Percentiles rank a stretch among this genome's conserved stretches.
Conservation (phyloP, 2,888 invertebrate genomes). For the Baccha elongata region DNA sequence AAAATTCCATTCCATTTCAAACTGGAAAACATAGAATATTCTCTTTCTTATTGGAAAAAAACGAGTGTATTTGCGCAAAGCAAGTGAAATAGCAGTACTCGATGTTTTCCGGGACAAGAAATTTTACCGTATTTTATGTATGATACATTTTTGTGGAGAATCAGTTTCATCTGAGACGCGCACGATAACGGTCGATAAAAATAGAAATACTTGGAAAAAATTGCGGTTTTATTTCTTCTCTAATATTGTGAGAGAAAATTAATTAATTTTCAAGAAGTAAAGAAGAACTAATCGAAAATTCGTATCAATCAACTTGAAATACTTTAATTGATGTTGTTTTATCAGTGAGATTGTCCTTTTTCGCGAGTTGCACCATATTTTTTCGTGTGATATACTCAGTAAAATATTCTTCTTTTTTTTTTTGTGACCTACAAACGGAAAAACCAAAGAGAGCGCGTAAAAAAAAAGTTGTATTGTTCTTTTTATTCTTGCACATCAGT, state of each 20-base stretch:
- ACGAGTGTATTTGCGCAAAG: slow-evolving; percentile 22
- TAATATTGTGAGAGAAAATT: slow-evolving; percentile 8
- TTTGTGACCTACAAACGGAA: slow-evolving; percentile 66
- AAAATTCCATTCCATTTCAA: slow-evolving; percentile 34
- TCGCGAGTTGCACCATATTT: slow-evolving; percentile 16
- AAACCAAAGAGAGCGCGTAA: slow-evolving; percentile 63
- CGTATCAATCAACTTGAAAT: neutral
- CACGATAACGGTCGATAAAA: slow-evolving; percentile 80
- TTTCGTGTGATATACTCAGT: slow-evolving; percentile 55
- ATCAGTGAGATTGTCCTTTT: slow-evolving; percentile 24
- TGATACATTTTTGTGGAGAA: slow-evolving; percentile 76
- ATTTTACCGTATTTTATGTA: slow-evolving; percentile 76
- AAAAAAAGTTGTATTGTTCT: slow-evolving; percentile 23
- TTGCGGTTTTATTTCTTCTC: slow-evolving; percentile 39
- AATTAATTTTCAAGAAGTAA: neutral
- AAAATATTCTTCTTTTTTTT: slow-evolving; percentile 27
- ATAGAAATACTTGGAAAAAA: slow-evolving; percentile 22
- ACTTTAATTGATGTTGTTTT: slow-evolving; percentile 4
- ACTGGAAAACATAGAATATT: slow-evolving; percentile 56
- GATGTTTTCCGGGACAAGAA: slow-evolving; percentile 52
- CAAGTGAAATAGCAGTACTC: slow-evolving; percentile 3
- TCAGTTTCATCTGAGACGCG: slow-evolving; percentile 82
- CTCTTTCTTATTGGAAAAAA: slow-evolving; percentile 56
- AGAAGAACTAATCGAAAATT: neutral
- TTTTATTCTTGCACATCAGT: slow-evolving; percentile 10